These are phyloP conservation scores for Cyanoliseus patagonus DNA, from an alignment of 2,113 vertebrate genomes.

Conservation along the genomic window DNA sequence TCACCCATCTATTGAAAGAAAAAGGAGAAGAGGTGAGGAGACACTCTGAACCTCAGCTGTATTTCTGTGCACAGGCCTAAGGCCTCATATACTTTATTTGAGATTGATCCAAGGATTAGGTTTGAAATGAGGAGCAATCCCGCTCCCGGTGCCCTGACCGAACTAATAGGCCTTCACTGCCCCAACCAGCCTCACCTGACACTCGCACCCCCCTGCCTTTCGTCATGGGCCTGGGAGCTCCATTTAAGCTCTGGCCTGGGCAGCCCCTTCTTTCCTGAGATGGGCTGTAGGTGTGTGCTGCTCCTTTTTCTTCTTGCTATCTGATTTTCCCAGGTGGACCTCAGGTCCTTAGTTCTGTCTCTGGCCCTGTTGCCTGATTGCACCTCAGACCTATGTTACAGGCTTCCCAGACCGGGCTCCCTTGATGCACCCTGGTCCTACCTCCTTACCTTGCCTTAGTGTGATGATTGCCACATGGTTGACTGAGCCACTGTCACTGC, in stretches of 20 bases:
- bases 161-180: not conserved
- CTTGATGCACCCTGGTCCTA: not conserved
- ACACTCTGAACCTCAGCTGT: not conserved
- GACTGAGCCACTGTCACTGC: fast-evolving
- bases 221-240: not conserved
- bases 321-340: not conserved
- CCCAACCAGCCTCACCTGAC: not conserved
- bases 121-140: not conserved
- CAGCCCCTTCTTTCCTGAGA: fast-evolving
- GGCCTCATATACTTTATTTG: not conserved
- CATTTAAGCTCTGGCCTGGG: not conserved
- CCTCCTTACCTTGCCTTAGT: not conserved
- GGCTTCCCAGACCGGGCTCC: not conserved
- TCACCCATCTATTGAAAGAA: conserved; percentile 1
- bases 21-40: not conserved
- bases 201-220: not conserved
- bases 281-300: not conserved
- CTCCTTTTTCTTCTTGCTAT: not conserved
- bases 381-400: not conserved
- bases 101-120: not conserved
- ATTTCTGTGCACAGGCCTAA: not conserved
- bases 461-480: not conserved
- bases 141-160: not conserved
- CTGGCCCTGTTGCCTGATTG: not conserved
- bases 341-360: not conserved